Percentiles rank a stretch among this genome's conserved stretches.
Conservation (phyloP, 1,140 invertebrate species). For the Ctenoplectra terminalis region DNA sequence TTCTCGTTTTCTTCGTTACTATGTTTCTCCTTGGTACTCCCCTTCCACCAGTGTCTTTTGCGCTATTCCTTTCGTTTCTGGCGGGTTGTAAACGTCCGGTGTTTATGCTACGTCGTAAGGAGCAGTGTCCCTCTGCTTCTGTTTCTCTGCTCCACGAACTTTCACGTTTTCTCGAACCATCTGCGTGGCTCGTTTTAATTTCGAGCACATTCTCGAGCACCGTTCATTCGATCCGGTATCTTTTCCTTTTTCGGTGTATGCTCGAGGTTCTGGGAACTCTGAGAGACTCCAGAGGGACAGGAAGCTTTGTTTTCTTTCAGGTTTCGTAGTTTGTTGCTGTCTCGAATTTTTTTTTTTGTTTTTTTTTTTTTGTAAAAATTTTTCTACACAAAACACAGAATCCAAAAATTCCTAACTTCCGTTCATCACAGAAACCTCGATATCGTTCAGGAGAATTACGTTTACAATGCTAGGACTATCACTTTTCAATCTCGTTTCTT, state of each 20-base stretch:
- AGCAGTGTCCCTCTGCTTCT: not conserved
- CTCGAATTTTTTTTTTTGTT: not conserved
- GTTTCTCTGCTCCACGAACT: not conserved
- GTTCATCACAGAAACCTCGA: no score
- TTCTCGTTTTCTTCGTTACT: constrained; percentile 11
- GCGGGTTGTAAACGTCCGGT: constrained; percentile 32
- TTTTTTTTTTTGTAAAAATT: no score
- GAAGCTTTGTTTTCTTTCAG: not conserved
- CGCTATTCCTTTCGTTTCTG: not conserved
- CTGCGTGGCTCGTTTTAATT: not conserved
- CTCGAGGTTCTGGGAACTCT: not conserved
- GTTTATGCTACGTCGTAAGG: constrained; percentile 17
- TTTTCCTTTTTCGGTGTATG: not conserved
- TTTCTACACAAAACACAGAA: no score
- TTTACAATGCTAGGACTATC: no score
- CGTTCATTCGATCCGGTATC: not conserved
- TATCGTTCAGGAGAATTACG: no score
- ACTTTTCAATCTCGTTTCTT: no score
- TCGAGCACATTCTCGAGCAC: not conserved
- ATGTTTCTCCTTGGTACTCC: not conserved
- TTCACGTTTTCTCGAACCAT: not conserved
- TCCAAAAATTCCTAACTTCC: no score
- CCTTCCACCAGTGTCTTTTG: not conserved
- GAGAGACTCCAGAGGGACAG: not conserved
- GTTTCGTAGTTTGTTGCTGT: not conserved